Percentiles rank a stretch among this genome's conserved stretches.
Conservation (phyloP, 2,888 invertebrate species). For the Cosmia pyralina region DNA sequence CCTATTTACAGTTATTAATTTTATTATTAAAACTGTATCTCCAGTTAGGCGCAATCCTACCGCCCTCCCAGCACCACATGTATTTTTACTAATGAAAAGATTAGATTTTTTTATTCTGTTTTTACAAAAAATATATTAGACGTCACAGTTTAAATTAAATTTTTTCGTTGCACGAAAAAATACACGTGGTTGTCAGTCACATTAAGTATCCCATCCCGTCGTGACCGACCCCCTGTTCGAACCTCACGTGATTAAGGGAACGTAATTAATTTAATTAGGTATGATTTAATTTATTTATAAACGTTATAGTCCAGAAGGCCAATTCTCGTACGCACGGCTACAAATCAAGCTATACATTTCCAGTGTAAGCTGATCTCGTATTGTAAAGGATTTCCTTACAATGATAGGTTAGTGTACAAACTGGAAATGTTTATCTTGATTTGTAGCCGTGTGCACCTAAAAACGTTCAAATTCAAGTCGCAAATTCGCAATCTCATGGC, state of each 20-base stretch:
- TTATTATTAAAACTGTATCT: slow-evolving; percentile 1
- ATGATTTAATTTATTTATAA: background rate
- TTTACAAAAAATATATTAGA: background rate
- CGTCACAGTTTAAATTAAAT: background rate
- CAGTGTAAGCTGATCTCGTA: too few species aligned
- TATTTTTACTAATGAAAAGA: background rate
- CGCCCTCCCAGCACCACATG: background rate
- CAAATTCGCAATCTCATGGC: too few species aligned
- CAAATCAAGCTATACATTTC: too few species aligned
- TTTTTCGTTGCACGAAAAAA: background rate
- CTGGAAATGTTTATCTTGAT: too few species aligned
- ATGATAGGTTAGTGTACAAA: too few species aligned
- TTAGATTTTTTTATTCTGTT: background rate
- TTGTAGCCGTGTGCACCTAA: too few species aligned
- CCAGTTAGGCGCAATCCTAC: too few species aligned
- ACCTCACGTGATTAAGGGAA: background rate
- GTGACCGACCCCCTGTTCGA: background rate
- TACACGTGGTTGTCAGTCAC: background rate
- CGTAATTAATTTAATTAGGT: too few species aligned
- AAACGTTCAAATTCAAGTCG: too few species aligned
- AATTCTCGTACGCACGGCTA: too few species aligned
- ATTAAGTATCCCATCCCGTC: background rate
- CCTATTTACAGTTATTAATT: slow-evolving; percentile 7
- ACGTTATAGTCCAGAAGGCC: background rate
- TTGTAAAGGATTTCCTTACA: too few species aligned